A percentile compares a stretch with the other conserved stretches of the same genome.
Evolutionary conservation across 2,888 invertebrate species (phyloP).

Genomic region (Catocala nupta): DNA sequence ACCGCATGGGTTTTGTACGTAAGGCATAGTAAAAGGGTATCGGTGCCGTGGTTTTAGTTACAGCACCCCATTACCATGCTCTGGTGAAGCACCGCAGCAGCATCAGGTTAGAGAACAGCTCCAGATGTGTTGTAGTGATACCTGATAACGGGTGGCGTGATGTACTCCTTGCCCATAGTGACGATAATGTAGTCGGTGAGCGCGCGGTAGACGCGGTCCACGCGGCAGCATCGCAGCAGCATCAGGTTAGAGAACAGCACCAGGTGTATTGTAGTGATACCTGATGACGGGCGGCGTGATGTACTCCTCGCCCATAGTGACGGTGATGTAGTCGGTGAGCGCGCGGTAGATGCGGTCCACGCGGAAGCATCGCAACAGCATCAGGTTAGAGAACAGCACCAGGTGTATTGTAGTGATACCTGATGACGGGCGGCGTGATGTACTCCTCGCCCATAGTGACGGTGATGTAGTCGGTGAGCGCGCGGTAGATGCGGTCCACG

Average conservation of each 20-base stretch:
- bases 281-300: slow-evolving; percentile 95
- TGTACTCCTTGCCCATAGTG: slow-evolving; percentile 95
- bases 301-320: slow-evolving; percentile 95
- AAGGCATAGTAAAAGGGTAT: too few relatives aligned
- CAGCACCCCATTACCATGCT: too few relatives aligned
- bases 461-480: too few relatives aligned
- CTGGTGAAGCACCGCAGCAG: too few relatives aligned
- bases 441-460: too few relatives aligned
- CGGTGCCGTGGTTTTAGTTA: too few relatives aligned
- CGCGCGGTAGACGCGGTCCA: slow-evolving; percentile 95
- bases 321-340: slow-evolving; percentile 93
- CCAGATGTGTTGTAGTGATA: slow-evolving; percentile 38
- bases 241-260: slow-evolving; percentile 89
- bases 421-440: too few relatives aligned
- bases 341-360: slow-evolving; percentile 95
- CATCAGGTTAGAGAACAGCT: too few relatives aligned
- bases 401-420: too few relatives aligned
- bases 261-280: slow-evolving; percentile 68
- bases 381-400: too few relatives aligned
- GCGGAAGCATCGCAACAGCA: slow-evolving; percentile 96
- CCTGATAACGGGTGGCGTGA: slow-evolving; percentile 94
- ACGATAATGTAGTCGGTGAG: slow-evolving; percentile 93
- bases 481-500: too few relatives aligned
- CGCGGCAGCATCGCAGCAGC: slow-evolving; percentile 95
- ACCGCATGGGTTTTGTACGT: too few relatives aligned